Evolutionary conservation across 2,888 invertebrate species (phyloP).

Genomic region (Pardosa pseudoannulata): DNA sequence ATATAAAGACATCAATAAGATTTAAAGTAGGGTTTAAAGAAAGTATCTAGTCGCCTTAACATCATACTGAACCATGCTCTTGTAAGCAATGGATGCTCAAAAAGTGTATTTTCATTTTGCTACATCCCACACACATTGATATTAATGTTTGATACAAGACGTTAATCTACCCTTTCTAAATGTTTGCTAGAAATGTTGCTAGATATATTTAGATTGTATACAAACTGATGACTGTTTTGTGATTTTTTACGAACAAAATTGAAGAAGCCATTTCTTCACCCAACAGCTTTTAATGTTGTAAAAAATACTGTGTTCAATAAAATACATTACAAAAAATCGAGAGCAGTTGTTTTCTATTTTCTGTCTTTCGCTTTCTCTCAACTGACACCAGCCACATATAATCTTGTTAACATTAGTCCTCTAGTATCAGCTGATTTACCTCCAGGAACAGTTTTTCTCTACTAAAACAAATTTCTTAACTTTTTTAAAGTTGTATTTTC

Average conservation of each 20-base stretch:
- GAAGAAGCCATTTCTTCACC: neutral
- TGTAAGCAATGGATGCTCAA: neutral
- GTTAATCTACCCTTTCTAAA: neutral
- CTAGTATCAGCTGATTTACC: too few relatives aligned
- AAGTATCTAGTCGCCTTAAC: neutral
- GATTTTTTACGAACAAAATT: neutral
- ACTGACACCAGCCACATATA: too few relatives aligned
- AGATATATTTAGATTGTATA: neutral
- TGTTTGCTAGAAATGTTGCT: constrained; percentile 1
- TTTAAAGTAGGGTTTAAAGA: too few relatives aligned
- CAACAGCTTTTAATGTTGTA: constrained; percentile 10
- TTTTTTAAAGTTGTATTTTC: too few relatives aligned
- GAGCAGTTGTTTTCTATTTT: too few relatives aligned
- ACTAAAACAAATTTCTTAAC: too few relatives aligned
- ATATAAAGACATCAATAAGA: too few relatives aligned
- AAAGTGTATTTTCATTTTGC: neutral
- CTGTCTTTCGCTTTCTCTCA: too few relatives aligned
- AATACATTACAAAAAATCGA: neutral
- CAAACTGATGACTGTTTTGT: neutral
- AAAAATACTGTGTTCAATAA: neutral
- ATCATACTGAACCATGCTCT: neutral
- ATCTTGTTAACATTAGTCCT: too few relatives aligned
- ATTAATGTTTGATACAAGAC: neutral
- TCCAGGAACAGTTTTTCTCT: too few relatives aligned
- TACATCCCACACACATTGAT: neutral